These are phyloP conservation scores for Mya arenaria DNA, from an alignment of 1,140 invertebrate species.

Conservation along the genomic window DNA sequence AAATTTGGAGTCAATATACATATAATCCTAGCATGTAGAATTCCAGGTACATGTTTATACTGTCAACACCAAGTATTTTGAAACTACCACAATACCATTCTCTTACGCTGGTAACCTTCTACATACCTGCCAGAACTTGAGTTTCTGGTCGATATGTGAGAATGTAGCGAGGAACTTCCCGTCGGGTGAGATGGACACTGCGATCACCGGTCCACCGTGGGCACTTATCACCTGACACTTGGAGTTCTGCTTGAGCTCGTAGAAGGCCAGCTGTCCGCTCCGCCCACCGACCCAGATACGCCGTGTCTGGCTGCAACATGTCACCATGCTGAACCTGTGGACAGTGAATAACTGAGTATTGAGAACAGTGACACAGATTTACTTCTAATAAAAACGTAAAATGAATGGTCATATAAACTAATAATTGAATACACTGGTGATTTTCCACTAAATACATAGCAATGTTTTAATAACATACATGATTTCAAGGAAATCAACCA, in stretches of 20 bases:
- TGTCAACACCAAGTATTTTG: too few relatives aligned
- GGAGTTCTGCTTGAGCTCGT: conserved; percentile 95
- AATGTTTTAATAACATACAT: too few relatives aligned
- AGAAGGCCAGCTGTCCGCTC: conserved; percentile 95
- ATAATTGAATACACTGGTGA: too few relatives aligned
- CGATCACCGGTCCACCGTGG: conserved; percentile 93
- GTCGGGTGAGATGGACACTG: conserved; percentile 97
- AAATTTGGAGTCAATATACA: too few relatives aligned
- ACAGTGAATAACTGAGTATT: background rate
- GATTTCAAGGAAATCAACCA: too few relatives aligned
- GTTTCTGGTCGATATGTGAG: conserved; percentile 95
- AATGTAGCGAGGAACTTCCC: conserved; percentile 98
- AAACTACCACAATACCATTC: too few relatives aligned
- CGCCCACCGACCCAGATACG: conserved; percentile 97
- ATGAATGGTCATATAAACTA: too few relatives aligned
- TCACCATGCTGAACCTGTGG: conserved; percentile 85
- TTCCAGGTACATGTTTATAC: too few relatives aligned
- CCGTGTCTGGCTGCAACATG: conserved; percentile 94
- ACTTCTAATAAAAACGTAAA: too few relatives aligned
- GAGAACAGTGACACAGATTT: background rate
- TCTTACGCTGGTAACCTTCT: too few relatives aligned
- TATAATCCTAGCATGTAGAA: too few relatives aligned
- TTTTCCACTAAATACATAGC: too few relatives aligned
- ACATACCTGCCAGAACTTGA: conserved; percentile 99
- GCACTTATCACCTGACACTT: conserved; percentile 95